Conservation (phyloP, 2,888 invertebrate species). For the Ptychoptera contaminata region DNA sequence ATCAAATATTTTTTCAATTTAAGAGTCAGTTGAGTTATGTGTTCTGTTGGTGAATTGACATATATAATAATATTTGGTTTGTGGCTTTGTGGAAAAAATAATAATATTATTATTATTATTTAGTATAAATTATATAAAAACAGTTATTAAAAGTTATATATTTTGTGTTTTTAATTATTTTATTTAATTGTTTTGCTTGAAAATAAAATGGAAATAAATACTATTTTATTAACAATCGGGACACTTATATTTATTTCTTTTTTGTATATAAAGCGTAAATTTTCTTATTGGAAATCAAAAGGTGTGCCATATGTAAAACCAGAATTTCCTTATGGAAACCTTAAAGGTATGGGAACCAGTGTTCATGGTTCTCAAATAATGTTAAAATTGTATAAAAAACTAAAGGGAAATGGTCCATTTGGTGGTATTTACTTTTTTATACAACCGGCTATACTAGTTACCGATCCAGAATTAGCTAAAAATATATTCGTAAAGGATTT, state of each 20-base stretch:
- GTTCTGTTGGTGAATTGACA: too few species aligned
- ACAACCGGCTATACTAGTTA: slow-evolving; percentile 8
- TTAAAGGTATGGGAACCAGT: slow-evolving; percentile 14
- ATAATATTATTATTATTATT: too few species aligned
- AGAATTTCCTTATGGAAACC: slow-evolving; percentile 17
- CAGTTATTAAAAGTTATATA: too few species aligned
- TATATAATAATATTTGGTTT: too few species aligned
- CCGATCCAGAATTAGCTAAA: slow-evolving; percentile 19
- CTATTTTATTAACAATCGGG: too few species aligned
- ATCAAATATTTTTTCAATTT: too few species aligned
- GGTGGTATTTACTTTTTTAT: slow-evolving; percentile 10
- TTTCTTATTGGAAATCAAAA: slow-evolving; percentile 15
- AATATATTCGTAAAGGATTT: slow-evolving; percentile 25
- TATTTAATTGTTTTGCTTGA: too few species aligned
- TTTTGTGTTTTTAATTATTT: too few species aligned
- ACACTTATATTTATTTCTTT: neutral
- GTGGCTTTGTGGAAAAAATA: too few species aligned
- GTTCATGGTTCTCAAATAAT: slow-evolving; percentile 16
- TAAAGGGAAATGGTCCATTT: slow-evolving; percentile 7
- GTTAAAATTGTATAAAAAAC: slow-evolving; percentile 7
- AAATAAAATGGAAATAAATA: too few species aligned
- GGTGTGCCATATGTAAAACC: slow-evolving; percentile 21
- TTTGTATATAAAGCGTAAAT: slow-evolving; percentile 5
- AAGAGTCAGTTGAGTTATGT: too few species aligned
- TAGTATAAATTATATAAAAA: too few species aligned